phyloP scores from a whole-genome alignment of 2,888 invertebrate species.

The Anarsia innoxiella region DNA sequence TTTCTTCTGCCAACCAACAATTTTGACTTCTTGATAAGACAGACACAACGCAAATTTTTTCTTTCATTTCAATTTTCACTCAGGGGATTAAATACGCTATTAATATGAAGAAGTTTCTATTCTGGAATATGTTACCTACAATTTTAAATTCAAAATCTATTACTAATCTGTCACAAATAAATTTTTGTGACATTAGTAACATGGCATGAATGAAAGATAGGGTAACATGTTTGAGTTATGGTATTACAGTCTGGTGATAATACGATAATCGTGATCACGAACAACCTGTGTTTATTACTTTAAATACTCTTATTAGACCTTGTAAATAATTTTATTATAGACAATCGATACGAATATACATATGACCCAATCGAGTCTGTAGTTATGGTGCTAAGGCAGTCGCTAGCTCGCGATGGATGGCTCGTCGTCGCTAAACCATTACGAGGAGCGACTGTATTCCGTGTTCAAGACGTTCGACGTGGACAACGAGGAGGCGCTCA shows the following conservation, averaged over 20 bases:
- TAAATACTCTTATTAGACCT: not conserved
- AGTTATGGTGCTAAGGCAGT: not conserved
- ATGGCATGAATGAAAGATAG: no score
- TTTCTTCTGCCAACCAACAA: no score
- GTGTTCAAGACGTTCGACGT: constrained; percentile 88
- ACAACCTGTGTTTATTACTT: not conserved
- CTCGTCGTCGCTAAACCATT: constrained; percentile 77
- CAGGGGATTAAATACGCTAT: no score
- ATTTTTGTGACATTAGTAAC: no score
- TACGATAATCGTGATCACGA: not conserved
- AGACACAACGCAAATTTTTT: no score
- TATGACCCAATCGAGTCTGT: not conserved
- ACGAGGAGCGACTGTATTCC: constrained; percentile 86
- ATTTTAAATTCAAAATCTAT: no score
- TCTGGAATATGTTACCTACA: no score
- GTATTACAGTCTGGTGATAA: not conserved
- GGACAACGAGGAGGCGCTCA: constrained; percentile 80
- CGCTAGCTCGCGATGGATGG: constrained; percentile 42
- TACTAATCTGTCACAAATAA: no score
- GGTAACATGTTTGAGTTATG: no score
- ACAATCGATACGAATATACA: constrained; percentile 1
- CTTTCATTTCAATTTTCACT: no score
- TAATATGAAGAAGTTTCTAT: no score
- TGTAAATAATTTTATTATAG: not conserved
- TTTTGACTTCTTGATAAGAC: no score